Base-by-base conservation (phyloP, 2,888 invertebrate species). In the Caenorhabditis sinica region DNA sequence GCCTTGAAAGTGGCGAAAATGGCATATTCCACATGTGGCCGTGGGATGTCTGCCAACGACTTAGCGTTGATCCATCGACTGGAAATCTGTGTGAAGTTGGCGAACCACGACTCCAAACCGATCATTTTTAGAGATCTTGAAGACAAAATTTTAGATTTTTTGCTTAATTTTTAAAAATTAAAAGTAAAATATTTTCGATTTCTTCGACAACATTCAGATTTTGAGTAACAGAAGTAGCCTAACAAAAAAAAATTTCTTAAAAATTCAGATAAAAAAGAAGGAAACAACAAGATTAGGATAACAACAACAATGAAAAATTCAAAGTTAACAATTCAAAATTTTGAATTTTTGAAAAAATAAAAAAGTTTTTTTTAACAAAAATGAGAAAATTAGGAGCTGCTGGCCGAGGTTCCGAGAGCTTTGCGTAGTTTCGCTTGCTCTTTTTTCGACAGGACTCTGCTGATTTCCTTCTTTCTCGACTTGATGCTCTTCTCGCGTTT, bases 71-170 rank as follows among this genome's bases (percentile, higher is more conserved):
- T 86, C 82, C 84, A 85, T 51, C 79, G 49, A 20, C 83, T 85
- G 6, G 87, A 86, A 49, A 89, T 82, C 73, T 89, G 90, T 15
- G 88, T 73, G 68, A 91, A 91, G 65, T 91, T 91, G 53, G 82
- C 84, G 73, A 91, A 90, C 91, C 91, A 91, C 13, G 87, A 71
- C 63, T 90, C 91, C 20, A 91, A 53, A 11, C 91, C 90, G 56
- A 90, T 87, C 86, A 86, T 85, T 53, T 8, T 53, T 13, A 9
- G 51, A 23, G n/a, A 51, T 51, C 51, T 51, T 6, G 23, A 2
- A 13, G 15, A 56, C n/a, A 56, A 25, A 3, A 13, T 13, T 13
- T 20, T 17, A 53, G 23, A 49, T 17, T 23, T 4, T 6, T 9
- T 11, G 15, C 5, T 20, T n/a, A 5, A n/a, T 0, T 20, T 15